Conservation (phyloP, 2,888 invertebrate genomes). For the Therioaphis trifolii region DNA sequence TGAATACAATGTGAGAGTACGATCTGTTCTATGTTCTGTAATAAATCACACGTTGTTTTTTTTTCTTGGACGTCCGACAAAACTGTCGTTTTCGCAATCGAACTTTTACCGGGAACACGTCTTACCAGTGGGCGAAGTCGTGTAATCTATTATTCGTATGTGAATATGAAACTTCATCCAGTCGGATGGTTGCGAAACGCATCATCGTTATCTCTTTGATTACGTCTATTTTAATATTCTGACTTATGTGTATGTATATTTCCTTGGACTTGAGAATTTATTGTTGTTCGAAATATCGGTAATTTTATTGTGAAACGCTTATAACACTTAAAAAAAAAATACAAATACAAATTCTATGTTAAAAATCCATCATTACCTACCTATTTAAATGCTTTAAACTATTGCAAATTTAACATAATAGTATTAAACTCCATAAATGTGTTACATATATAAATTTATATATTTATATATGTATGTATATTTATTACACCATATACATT, state of each 20-base stretch:
- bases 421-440: not conserved
- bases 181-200: not conserved
- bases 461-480: not conserved
- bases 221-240: conserved; percentile 3
- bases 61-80: not conserved
- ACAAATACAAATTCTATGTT: not conserved
- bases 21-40: too few species aligned
- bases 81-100: not conserved
- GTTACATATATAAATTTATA: conserved; percentile 10
- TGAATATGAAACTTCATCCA: not conserved
- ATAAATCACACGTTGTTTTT: not conserved
- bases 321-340: too few species aligned
- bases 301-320: conserved; percentile 21
- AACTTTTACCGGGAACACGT: too few species aligned
- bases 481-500: conserved; percentile 36
- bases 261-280: not conserved
- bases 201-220: not conserved
- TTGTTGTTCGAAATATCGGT: not conserved
- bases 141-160: not conserved
- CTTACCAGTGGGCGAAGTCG: too few species aligned
- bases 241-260: conserved; percentile 3
- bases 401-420: not conserved
- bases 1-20: too few species aligned
- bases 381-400: conserved; percentile 25
- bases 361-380: conserved; percentile 5